Base-by-base conservation (phyloP, 2,888 invertebrate species). In the Cactoblastis cactorum region DNA sequence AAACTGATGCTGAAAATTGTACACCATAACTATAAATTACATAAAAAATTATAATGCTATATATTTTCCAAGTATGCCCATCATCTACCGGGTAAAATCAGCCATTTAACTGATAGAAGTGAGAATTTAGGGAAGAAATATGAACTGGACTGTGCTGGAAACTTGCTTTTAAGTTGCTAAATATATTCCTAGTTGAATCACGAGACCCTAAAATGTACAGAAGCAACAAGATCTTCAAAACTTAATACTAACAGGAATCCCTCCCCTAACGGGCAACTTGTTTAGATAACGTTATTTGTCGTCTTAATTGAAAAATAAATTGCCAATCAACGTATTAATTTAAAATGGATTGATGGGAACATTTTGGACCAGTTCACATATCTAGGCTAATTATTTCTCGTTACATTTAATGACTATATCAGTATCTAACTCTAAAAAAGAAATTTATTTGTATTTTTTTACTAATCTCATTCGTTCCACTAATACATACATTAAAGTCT, bases 251-350 rank as follows among this genome's bases (percentile, higher is more conserved):
- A 9, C 2, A 6, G 8, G 8, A 9, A 37, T 37, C 11, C 0
- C 3, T 17, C 14, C 24, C 24, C 41, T 6, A 41, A 24, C 14
- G 8, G 9, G 2, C 4, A 24, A 14, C 8, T 9, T 19, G 39
- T 22, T 41, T 24, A 14, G 14, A 5, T 41, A 18, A 38, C 18
- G 14, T 24, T 22, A 8, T 41, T 41, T 14, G 41, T 12, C 22
- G 14, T 14, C 24, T 12, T 14, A 14, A 41, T 41, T 41, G 41
- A 41, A 41, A 41, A 24, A 41, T 41, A 41, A 14, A 41, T 41
- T 41, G 41, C 22, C 41, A 41, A 41, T 41, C 41, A 24, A 41
- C 18, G 15, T 24, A 14, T 22, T 12, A 4, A 39, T 22, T 41
- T 24, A 24, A 41, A 41, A 24, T 11, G n/a, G 38, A 18, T 18